Evolutionary conservation across 2,888 invertebrate genomes (phyloP), one percentile per base, ranked within the genome.

Genomic region (Diaprepes abbreviatus): DNA sequence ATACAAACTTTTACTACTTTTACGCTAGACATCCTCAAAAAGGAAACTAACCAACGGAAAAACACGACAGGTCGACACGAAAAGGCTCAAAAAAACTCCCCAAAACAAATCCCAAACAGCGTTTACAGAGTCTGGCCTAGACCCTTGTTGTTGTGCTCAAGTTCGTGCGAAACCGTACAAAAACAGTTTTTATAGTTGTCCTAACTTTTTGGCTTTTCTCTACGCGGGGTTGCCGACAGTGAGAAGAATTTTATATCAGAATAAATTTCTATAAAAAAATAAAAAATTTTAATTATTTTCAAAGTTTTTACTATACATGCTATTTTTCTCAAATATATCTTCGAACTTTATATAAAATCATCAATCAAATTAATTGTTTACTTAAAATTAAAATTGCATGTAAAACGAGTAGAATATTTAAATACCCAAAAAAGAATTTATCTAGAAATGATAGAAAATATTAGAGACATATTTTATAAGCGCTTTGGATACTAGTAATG

Each of bases 71-170:
- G 40, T 33, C n/a, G 33, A 31, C 43, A 43, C 60, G n/a, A 35
- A 60, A 60, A 31, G 35, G 10, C 19, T 14, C 4, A 33, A 48
- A 60, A 60, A 60, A 60, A 17, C 28, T 21, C 17, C 19, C 35
- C 12, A 43, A 43, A 60, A 60, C 60, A 60, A 60, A 45, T 48
- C 60, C 48, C 48, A 19, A 48, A 48, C 48, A 33, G 10, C 60
- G 35, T 48, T 38, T 40, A 58, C 40, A 28, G 40, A 24, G 38
- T 40, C 60, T 60, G 60, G 19, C 45, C 55, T 55, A 55, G 55
- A 55, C 55, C 48, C 60, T 45, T 14, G 48, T 45, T 59, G 59
- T 55, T 55, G 21, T 38, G 38, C 12, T 35, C 14, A 38, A 55
- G 21, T 38, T 55, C 24, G 24, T 38, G 38, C 36, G 19, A 55